Evolutionary conservation across 2,113 vertebrate genomes (phyloP).

Genomic region (Ictidomys tridecemlineatus): DNA sequence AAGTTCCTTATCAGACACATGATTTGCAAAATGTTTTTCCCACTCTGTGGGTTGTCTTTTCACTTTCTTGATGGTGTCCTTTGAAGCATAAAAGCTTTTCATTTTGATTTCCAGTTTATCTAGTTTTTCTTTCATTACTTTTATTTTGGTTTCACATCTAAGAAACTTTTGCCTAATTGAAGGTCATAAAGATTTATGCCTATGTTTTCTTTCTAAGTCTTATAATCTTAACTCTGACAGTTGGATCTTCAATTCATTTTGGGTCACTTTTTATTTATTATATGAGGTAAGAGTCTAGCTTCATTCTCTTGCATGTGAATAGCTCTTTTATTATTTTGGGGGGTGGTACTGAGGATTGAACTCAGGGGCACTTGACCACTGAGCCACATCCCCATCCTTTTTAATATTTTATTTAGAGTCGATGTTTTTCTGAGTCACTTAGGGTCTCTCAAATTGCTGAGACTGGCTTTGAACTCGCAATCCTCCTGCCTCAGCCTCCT

Average conservation of each 20-base stretch:
- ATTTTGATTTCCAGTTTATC: neutral
- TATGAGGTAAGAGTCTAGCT: neutral
- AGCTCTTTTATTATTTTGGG: neutral
- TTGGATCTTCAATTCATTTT: neutral
- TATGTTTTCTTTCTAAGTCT: neutral
- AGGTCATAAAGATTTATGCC: neutral
- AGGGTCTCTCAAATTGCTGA: too few relatives aligned
- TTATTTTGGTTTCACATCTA: neutral
- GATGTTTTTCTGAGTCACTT: too few relatives aligned
- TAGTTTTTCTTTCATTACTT: neutral
- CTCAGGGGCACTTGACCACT: too few relatives aligned
- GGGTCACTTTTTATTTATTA: constrained; percentile 18
- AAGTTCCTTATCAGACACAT: neutral
- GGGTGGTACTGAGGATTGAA: too few relatives aligned
- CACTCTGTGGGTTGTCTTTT: neutral
- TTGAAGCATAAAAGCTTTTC: neutral
- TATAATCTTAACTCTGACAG: neutral
- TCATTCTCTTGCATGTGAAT: neutral
- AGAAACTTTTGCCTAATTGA: neutral
- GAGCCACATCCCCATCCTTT: too few relatives aligned
- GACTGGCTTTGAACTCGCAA: too few relatives aligned
- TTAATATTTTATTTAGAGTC: too few relatives aligned
- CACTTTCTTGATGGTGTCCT: neutral
- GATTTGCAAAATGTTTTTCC: neutral
- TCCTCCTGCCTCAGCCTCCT: too few relatives aligned